A percentile compares a stretch with the other conserved stretches of the same genome.
These are phyloP conservation scores for Callocephalon fimbriatum DNA, from an alignment of 2,113 vertebrate genomes.

Conservation along the genomic window DNA sequence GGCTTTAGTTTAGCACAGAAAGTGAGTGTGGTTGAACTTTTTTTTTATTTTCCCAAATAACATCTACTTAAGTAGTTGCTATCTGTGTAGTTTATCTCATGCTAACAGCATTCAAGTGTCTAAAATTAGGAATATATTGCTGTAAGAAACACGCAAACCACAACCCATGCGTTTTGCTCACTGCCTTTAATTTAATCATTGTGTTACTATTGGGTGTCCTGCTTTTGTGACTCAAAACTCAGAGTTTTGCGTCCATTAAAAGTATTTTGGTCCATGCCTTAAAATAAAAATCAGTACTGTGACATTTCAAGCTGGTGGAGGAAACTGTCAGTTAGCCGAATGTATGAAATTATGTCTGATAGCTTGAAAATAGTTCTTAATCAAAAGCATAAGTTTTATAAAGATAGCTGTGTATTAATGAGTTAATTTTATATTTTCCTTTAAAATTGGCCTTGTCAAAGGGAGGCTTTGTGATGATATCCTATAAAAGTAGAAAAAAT, in stretches of 20 bases:
- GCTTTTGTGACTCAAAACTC: neutral
- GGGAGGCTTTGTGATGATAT: neutral
- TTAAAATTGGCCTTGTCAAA: neutral
- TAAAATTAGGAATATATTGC: conserved; percentile 4
- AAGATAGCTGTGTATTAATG: neutral
- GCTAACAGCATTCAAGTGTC: neutral
- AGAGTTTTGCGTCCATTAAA: neutral
- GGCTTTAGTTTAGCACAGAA: neutral
- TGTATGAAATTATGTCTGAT: neutral
- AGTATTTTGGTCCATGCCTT: neutral
- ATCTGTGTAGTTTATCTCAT: conserved; percentile 5
- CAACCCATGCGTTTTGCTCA: fast-evolving
- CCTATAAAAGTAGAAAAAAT: neutral
- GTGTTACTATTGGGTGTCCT: neutral
- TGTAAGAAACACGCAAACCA: neutral
- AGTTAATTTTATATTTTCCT: neutral
- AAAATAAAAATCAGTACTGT: neutral
- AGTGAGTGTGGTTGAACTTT: neutral
- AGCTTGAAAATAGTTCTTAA: neutral
- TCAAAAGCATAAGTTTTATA: neutral
- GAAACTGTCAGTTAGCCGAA: neutral
- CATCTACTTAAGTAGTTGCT: neutral
- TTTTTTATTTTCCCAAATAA: neutral
- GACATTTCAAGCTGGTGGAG: neutral
- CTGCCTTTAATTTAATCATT: neutral